Base-by-base conservation (phyloP, 2,888 invertebrate genomes). In the Microctonus brassicae region DNA sequence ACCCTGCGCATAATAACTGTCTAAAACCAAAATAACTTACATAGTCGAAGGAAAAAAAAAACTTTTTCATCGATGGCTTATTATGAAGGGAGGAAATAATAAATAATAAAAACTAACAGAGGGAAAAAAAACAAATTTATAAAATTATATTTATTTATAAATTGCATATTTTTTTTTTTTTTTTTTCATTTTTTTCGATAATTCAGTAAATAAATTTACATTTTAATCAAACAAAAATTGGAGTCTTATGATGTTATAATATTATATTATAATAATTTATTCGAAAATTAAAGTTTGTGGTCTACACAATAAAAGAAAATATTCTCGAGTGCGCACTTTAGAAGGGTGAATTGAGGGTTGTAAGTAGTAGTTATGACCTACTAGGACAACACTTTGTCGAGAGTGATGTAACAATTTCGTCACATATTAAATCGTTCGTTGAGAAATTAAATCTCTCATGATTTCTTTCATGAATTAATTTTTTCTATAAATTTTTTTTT, bases 281-380 rank as follows among this genome's bases (percentile, higher is more conserved):
- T n/a, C n/a, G n/a, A n/a, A n/a, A n/a, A n/a, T n/a, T n/a, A n/a
- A n/a, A n/a, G n/a, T n/a, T n/a, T n/a, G n/a, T n/a, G n/a, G n/a
- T n/a, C n/a, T n/a, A n/a, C n/a, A 29, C 29, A 7, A 29, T 3
- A 7, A 7, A 29, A 29, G 29, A 7, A 29, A 7, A 29, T 5
- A 29, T 29, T 29, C 29, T 29, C 29, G 29, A 5, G 29, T 5
- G 29, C 4, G 29, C 7, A 29, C 3, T 6, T 53, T n/a, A 20
- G 53, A 6, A 10, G 10, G 53, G 9, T 17, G 11, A 53, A 17
- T 17, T 20, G 33, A 58, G 58, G 79, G 80, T 80, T 84, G 86
- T 85, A 85, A 86, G 84, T 82, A 86, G 84, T 82, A 85, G 83
- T 85, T 84, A 84, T 81, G 84, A 85, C 82, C 84, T 81, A 81